phyloP scores from a whole-genome alignment of 2,113 vertebrate species.

The Thymallus thymallus region DNA sequence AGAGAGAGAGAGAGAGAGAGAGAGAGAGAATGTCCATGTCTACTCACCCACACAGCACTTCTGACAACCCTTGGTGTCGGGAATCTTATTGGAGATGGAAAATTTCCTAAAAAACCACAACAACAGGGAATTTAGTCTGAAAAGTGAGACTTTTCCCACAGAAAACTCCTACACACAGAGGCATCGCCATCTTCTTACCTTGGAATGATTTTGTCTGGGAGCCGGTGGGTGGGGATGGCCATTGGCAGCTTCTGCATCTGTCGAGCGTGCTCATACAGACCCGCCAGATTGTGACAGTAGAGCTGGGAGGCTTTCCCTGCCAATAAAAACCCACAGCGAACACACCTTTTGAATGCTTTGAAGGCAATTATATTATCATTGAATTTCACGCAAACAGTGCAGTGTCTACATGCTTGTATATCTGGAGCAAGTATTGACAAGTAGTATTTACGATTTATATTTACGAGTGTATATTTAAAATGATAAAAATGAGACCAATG shows the following conservation, averaged over 20 bases:
- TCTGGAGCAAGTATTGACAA: too few relatives aligned
- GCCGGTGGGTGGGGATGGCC: slow-evolving; percentile 48
- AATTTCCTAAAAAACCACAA: slow-evolving; percentile 65
- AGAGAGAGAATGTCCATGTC: slow-evolving; percentile 12
- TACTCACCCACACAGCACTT: slow-evolving; percentile 90
- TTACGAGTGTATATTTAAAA: too few relatives aligned
- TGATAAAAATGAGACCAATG: too few relatives aligned
- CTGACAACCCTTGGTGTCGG: slow-evolving; percentile 82
- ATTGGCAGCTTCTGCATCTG: slow-evolving; percentile 48
- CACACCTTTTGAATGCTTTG: neutral
- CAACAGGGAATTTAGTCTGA: neutral
- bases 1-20: neutral
- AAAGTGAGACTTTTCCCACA: neutral
- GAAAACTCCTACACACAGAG: neutral
- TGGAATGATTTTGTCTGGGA: slow-evolving; percentile 44
- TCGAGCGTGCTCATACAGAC: slow-evolving; percentile 46
- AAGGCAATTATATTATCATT: neutral
- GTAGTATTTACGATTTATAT: too few relatives aligned
- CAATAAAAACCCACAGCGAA: neutral
- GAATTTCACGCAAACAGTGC: too few relatives aligned
- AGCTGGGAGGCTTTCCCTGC: slow-evolving; percentile 58
- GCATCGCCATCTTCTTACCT: slow-evolving; percentile 21
- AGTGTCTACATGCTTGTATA: too few relatives aligned
- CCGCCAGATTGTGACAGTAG: slow-evolving; percentile 45
- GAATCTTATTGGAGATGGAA: slow-evolving; percentile 75